Evolutionary conservation across 2,797 vertebrate genomes (phyloP).

Genomic region (Capromys pilorides): DNA sequence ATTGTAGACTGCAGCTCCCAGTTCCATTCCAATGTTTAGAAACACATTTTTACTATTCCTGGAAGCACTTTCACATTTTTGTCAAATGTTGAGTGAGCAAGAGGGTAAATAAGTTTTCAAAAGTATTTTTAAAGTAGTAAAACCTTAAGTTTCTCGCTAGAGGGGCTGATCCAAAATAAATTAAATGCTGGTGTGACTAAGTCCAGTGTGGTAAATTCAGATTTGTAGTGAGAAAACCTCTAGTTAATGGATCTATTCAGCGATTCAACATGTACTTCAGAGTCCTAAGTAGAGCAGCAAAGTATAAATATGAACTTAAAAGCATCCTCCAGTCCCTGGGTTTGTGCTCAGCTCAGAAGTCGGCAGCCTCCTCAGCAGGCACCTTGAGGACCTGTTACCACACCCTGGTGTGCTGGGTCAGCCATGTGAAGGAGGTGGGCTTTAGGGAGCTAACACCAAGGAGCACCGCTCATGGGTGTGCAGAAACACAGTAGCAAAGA

Average conservation of each 20-base stretch:
- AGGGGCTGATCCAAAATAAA: conserved; percentile 66
- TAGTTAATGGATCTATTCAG: conserved; percentile 63
- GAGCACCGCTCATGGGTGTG: background rate
- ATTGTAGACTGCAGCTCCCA: conserved; percentile 6
- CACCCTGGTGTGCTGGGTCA: background rate
- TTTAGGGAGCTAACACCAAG: background rate
- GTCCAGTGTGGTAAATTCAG: conserved; percentile 45
- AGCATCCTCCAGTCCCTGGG: conserved; percentile 21
- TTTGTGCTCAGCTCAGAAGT: conserved; percentile 47
- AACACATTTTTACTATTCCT: conserved; percentile 68
- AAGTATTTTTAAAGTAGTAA: conserved; percentile 56
- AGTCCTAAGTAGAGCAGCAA: conserved; percentile 47
- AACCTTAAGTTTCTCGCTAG: conserved; percentile 59
- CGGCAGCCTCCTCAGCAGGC: background rate
- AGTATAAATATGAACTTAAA: conserved; percentile 59
- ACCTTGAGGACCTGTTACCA: conserved; percentile 29
- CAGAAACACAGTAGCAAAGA: background rate
- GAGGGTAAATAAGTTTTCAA: conserved; percentile 65
- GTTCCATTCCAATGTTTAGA: conserved; percentile 57
- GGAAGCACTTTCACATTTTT: conserved; percentile 73
- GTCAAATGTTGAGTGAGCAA: conserved; percentile 61
- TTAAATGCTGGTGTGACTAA: conserved; percentile 61
- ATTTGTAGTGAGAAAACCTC: conserved; percentile 70
- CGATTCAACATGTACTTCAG: conserved; percentile 44
- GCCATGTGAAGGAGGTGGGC: background rate